Conservation (phyloP, 2,113 vertebrate genomes). For the Fulmarus glacialis region DNA sequence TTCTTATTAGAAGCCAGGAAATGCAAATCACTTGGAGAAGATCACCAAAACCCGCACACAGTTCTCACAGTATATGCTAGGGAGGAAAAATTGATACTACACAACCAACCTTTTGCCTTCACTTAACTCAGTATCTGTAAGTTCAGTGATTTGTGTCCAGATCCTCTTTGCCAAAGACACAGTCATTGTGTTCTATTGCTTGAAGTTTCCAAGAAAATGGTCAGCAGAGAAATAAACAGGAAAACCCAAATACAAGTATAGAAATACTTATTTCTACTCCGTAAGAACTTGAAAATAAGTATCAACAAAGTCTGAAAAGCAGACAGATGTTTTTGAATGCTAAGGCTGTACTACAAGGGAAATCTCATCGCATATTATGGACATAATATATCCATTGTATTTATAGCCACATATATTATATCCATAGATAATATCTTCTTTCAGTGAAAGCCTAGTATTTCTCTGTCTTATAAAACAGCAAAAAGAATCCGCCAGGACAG, state of each 20-base stretch:
- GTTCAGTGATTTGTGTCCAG: background rate
- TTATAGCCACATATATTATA: background rate
- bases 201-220: background rate
- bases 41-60: background rate
- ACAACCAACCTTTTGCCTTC: background rate
- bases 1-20: background rate
- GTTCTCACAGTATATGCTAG: background rate
- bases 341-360: background rate
- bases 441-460: background rate
- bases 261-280: background rate
- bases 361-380: background rate
- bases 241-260: background rate
- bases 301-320: background rate
- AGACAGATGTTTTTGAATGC: background rate
- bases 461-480: background rate
- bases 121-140: background rate
- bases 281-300: background rate
- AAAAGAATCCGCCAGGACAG: background rate
- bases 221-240: background rate
- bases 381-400: background rate
- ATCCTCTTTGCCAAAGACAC: background rate
- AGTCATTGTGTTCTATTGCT: background rate
- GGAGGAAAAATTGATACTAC: background rate
- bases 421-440: background rate
- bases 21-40: background rate